Conservation (phyloP, 2,888 invertebrate species). For the Erebia aethiops region DNA sequence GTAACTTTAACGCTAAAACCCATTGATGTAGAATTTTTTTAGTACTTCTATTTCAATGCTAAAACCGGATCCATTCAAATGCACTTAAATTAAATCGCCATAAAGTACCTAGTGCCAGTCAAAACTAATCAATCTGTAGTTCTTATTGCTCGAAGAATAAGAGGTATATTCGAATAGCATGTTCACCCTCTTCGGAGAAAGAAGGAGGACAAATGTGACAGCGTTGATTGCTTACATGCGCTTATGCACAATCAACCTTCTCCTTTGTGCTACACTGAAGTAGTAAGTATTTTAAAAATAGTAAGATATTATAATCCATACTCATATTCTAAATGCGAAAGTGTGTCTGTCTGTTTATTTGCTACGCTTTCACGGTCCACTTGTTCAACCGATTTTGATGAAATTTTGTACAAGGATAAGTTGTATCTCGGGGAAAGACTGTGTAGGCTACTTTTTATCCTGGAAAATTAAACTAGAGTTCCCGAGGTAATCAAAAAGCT, state of each 20-base stretch:
- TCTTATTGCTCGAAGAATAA: not conserved
- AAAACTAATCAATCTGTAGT: not conserved
- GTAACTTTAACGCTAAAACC: too few species aligned
- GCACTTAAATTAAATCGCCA: constrained; percentile 37
- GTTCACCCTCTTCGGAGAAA: not conserved
- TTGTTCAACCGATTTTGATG: too few species aligned
- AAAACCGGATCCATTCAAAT: constrained; percentile 35
- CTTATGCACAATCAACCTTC: constrained; percentile 27
- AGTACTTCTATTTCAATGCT: too few species aligned
- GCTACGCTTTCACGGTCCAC: too few species aligned
- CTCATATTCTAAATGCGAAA: too few species aligned
- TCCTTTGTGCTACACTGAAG: constrained; percentile 22
- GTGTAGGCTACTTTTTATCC: too few species aligned
- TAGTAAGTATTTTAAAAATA: not conserved
- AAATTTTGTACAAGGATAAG: too few species aligned
- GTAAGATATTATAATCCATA: not conserved
- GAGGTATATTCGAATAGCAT: constrained; percentile 4
- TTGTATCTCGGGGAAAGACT: too few species aligned
- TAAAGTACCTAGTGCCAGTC: constrained; percentile 12
- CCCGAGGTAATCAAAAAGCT: too few species aligned
- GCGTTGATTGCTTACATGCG: constrained; percentile 36
- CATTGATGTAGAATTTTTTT: too few species aligned
- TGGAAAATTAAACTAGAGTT: too few species aligned
- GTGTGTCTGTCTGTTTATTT: too few species aligned
- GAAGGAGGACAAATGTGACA: constrained; percentile 27